Conservation (phyloP, 2,888 invertebrate genomes). For the Glomeris marginata region DNA sequence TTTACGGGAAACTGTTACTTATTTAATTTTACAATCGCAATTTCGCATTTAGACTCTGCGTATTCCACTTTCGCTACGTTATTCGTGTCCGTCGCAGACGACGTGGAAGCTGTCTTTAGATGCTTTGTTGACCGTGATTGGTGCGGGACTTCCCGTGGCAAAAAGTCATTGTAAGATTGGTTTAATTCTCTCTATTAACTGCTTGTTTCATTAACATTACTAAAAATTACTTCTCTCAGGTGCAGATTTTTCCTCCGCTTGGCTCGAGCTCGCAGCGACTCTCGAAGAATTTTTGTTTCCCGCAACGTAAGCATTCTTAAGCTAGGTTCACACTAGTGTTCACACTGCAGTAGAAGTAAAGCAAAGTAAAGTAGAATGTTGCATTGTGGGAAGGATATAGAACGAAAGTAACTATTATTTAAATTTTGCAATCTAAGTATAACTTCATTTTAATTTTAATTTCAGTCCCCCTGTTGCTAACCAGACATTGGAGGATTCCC, state of each 20-base stretch:
- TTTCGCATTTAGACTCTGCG: conserved; percentile 7
- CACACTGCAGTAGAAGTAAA: too few relatives aligned
- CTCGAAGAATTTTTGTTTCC: conserved; percentile 87
- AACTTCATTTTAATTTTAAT: too few relatives aligned
- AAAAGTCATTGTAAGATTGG: conserved; percentile 48
- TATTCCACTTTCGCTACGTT: conserved; percentile 13
- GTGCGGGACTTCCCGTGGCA: conserved; percentile 74
- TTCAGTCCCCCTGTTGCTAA: conserved; percentile 36
- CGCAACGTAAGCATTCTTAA: conserved; percentile 43
- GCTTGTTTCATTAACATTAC: not conserved
- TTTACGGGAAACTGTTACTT: conserved; percentile 1
- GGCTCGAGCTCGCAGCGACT: conserved; percentile 71
- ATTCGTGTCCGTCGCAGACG: conserved; percentile 53
- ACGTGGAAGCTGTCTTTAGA: conserved; percentile 72
- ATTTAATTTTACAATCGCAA: not conserved
- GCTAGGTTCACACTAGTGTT: too few relatives aligned
- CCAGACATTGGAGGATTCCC: conserved; percentile 38
- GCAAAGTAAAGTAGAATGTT: too few relatives aligned
- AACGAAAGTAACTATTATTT: too few relatives aligned
- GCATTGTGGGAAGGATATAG: too few relatives aligned
- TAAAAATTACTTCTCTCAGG: conserved; percentile 12
- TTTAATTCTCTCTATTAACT: too few relatives aligned
- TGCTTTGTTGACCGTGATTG: conserved; percentile 58
- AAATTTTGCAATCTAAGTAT: too few relatives aligned
- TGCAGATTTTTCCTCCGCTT: conserved; percentile 35